These are phyloP conservation scores for Eristalis pertinax DNA, from an alignment of 2,888 invertebrate species.

Conservation along the genomic window DNA sequence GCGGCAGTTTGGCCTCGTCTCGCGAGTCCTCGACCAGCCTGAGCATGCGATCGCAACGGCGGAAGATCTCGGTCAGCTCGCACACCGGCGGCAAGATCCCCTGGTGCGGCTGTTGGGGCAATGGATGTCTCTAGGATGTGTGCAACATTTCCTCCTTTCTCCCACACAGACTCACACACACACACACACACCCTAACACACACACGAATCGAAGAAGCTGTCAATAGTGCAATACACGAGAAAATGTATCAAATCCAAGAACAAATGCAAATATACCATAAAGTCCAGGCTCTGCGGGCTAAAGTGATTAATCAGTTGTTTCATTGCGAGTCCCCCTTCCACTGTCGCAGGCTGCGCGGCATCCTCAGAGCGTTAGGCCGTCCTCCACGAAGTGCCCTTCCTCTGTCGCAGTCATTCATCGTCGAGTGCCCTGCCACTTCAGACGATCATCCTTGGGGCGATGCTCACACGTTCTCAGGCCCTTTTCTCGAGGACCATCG, in stretches of 20 bases:
- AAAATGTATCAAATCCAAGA: conserved; percentile 33
- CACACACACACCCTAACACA: not conserved
- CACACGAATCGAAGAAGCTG: conserved; percentile 77
- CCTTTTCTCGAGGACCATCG: no score
- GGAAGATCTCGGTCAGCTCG: conserved; percentile 81
- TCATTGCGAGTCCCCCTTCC: no score
- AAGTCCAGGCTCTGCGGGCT: conserved; percentile 44
- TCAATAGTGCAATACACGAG: conserved; percentile 65
- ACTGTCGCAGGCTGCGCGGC: no score
- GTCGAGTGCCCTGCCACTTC: no score
- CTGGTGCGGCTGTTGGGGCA: conserved; percentile 82
- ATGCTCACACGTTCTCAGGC: no score
- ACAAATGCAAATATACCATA: conserved; percentile 41
- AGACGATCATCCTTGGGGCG: no score
- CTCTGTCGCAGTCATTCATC: no score
- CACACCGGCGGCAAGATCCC: conserved; percentile 81
- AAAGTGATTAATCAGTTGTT: not conserved
- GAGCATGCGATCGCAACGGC: conserved; percentile 80
- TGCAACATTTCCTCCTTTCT: no score
- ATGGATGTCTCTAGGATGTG: conserved; percentile 78
- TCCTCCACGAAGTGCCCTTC: no score
- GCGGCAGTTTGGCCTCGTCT: conserved; percentile 80
- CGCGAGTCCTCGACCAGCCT: conserved; percentile 81
- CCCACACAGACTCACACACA: not conserved
- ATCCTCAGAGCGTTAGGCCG: no score